Conservation (phyloP, 2,797 vertebrate species). For the Oceanodroma leucorhoa region DNA sequence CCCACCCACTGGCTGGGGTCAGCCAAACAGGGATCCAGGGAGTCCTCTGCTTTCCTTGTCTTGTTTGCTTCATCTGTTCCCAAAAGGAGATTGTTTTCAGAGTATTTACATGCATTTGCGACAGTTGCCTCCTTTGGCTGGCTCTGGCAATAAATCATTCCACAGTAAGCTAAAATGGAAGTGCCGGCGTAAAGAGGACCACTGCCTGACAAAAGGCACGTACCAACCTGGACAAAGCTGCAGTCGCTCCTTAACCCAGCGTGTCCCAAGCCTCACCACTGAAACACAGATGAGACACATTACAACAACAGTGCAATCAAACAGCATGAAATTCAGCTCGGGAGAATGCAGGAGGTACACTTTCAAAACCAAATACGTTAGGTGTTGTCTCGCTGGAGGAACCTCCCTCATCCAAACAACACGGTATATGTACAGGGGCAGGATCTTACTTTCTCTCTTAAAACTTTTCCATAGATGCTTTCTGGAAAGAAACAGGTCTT, state of each 20-base stretch:
- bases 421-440: not conserved
- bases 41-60: not conserved
- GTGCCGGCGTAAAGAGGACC: not conserved
- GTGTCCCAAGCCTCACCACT: not conserved
- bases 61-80: conserved; percentile 13
- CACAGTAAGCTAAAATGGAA: not conserved
- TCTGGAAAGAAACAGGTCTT: not conserved
- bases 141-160: not conserved
- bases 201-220: not conserved
- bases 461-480: not conserved
- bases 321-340: not conserved
- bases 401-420: not conserved
- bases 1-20: not conserved
- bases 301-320: not conserved
- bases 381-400: not conserved
- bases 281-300: not conserved
- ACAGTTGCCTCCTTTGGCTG: not conserved
- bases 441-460: not conserved
- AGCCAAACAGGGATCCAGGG: not conserved
- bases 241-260: not conserved
- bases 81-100: not conserved
- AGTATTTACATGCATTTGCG: conserved; percentile 7
- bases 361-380: not conserved
- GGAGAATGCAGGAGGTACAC: not conserved
- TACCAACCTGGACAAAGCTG: not conserved